Evolutionary conservation across 2,888 invertebrate species (phyloP), one percentile per base, ranked within the genome.

Genomic region (Harpalus rubripes): DNA sequence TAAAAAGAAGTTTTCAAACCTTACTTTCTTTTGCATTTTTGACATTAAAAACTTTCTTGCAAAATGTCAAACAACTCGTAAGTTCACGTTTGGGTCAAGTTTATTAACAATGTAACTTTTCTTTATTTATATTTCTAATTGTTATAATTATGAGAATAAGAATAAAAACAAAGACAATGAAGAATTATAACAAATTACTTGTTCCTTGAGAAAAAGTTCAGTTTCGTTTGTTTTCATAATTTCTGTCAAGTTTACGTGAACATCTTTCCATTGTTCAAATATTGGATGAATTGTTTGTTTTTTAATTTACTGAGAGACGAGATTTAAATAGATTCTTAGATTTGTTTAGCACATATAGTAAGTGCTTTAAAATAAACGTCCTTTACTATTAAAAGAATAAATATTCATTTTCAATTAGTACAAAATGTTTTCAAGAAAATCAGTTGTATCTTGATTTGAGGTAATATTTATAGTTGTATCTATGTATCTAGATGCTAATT

Each of bases 171-270:
- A 39, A 32, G 32, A 74, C 72, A 74, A 74, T 44, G 72, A 74
- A 39, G 32, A 68, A 74, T 44, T 74, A 44, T 44, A 74, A 44
- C 72, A 74, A 74, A 74, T 74, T 74, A 74, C 15, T 12, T 26
- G 68, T 68, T 74, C 18, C 44, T 41, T 74, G 72, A 74, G 72
- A 74, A 74, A 74, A 74, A 74, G 18, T 44, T 74, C 44, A 74
- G 72, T 74, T 74, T 74, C 72, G 41, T 74, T 74, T 74, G 72
- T 74, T 74, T 41, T 41, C 72, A 74, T 44, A 74, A 74, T 74
- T 74, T 68, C 68, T 74, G 72, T 74, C 72, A 74, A 44, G 72
- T 74, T 74, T 74, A 74, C 72, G 72, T 74, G 68, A 39, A 32
- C 41, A 39, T 68, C 32, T 32, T 59, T 63, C 41, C 12, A 32